phyloP scores from a whole-genome alignment of 2,888 invertebrate species.

The Acrocyrtus sp. region DNA sequence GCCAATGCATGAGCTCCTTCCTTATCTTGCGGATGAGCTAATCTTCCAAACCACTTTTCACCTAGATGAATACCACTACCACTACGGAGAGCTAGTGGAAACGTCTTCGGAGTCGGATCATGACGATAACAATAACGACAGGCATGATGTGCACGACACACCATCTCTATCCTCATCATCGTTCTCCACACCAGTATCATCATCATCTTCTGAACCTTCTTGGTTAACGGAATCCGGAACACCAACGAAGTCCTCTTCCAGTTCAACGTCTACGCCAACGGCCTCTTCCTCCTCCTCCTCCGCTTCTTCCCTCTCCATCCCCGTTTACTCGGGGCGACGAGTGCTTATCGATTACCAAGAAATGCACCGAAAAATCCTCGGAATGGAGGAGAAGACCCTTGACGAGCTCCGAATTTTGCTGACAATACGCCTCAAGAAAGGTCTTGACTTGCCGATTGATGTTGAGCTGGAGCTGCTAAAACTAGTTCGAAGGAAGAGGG shows the following conservation, averaged over 20 bases:
- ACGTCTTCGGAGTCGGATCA: too few relatives aligned
- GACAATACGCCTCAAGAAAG: constrained; percentile 24
- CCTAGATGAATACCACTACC: not conserved
- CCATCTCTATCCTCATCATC: too few relatives aligned
- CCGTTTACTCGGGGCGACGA: not conserved
- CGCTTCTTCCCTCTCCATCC: not conserved
- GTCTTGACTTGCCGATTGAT: constrained; percentile 14
- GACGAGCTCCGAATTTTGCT: constrained; percentile 24
- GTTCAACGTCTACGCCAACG: too few relatives aligned
- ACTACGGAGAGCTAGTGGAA: too few relatives aligned
- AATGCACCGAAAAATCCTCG: constrained; percentile 26
- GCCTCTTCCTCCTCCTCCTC: not conserved
- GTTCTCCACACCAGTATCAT: too few relatives aligned
- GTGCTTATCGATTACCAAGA: not conserved
- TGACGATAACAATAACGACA: too few relatives aligned
- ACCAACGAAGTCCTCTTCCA: too few relatives aligned
- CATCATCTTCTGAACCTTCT: not conserved
- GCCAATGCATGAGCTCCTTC: constrained; percentile 12
- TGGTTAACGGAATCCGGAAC: too few relatives aligned
- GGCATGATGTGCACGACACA: too few relatives aligned
- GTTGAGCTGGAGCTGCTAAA: constrained; percentile 14
- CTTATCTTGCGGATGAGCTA: constrained; percentile 13
- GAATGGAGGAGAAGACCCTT: constrained; percentile 1
- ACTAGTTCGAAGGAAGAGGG: constrained; percentile 15
- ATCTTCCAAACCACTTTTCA: constrained; percentile 14